Conservation (phyloP, 1,140 invertebrate genomes). For the Saccostrea glomerata region DNA sequence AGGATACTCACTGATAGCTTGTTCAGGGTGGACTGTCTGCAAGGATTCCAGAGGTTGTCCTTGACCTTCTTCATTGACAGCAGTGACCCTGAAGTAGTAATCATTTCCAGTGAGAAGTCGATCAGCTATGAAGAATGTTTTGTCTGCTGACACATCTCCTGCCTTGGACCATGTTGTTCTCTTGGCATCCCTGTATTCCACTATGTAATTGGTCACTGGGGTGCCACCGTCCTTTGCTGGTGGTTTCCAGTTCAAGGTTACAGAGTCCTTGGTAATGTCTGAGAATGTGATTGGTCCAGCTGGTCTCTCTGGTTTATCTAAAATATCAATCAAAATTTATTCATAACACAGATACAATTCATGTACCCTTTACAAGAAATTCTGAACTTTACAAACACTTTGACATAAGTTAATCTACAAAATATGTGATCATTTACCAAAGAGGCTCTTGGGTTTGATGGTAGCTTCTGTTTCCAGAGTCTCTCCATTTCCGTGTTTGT, state of each 20-base stretch:
- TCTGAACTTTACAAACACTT: background rate
- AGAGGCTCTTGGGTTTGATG: slow-evolving; percentile 91
- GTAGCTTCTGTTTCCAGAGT: slow-evolving; percentile 92
- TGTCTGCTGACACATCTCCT: slow-evolving; percentile 66
- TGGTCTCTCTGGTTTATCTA: slow-evolving; percentile 93
- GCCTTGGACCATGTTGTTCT: slow-evolving; percentile 87
- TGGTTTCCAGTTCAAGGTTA: slow-evolving; percentile 96
- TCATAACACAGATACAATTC: background rate
- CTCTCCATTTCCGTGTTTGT: slow-evolving; percentile 87
- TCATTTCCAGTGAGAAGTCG: slow-evolving; percentile 91
- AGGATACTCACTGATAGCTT: background rate
- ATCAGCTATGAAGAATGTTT: slow-evolving; percentile 83
- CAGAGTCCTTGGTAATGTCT: slow-evolving; percentile 97
- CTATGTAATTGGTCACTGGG: slow-evolving; percentile 76
- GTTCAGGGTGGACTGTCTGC: slow-evolving; percentile 85
- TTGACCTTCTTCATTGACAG: slow-evolving; percentile 96
- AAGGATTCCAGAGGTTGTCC: slow-evolving; percentile 93
- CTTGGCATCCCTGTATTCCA: slow-evolving; percentile 75
- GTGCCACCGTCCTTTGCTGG: slow-evolving; percentile 91
- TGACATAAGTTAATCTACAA: background rate
- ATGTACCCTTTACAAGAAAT: background rate
- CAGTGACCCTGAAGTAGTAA: slow-evolving; percentile 95
- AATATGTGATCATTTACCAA: slow-evolving; percentile 85
- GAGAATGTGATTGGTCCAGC: slow-evolving; percentile 88
- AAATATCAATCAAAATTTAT: slow-evolving; percentile 60